A percentile compares a stretch with the other conserved stretches of the same genome.
Evolutionary conservation across 92 coral and sea anemone genomes (phyloP).

Genomic region (Palythoa grandis): DNA sequence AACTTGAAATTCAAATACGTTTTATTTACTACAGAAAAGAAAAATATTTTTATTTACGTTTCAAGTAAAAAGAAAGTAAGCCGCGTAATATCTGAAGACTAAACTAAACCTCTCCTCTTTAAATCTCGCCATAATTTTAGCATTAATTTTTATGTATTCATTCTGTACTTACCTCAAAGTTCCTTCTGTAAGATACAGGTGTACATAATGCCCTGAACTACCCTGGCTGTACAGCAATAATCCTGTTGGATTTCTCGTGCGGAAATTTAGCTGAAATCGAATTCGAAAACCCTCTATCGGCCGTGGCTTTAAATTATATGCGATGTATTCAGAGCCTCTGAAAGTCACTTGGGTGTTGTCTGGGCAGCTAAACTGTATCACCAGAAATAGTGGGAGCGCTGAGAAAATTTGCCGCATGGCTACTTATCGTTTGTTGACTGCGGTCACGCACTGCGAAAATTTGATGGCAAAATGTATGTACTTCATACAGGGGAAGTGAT

Average conservation of each 20-base stretch:
- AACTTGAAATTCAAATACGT: not conserved
- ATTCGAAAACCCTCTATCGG: slow-evolving; percentile 16
- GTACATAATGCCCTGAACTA: slow-evolving; percentile 11
- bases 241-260: slow-evolving; percentile 30
- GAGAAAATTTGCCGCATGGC: slow-evolving; percentile 5
- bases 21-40: not conserved
- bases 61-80: not conserved
- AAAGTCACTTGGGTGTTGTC: slow-evolving; percentile 15
- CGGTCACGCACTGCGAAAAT: slow-evolving; percentile 28
- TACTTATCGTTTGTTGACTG: not conserved
- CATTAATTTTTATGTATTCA: not conserved
- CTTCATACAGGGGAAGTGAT: slow-evolving; percentile 3
- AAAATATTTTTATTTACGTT: slow-evolving; percentile 17
- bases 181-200: not conserved
- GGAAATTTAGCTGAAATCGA: slow-evolving; percentile 6
- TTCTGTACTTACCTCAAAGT: slow-evolving; percentile 16
- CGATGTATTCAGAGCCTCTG: slow-evolving; percentile 17
- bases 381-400: not conserved
- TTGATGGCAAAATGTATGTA: slow-evolving; percentile 17
- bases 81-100: not conserved
- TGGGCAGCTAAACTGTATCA: slow-evolving; percentile 1
- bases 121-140: not conserved
- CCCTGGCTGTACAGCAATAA: slow-evolving; percentile 15
- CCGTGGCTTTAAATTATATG: slow-evolving; percentile 14
- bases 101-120: not conserved